Conservation (phyloP, 2,888 invertebrate species). For the Drosophila neonasuta region DNA sequence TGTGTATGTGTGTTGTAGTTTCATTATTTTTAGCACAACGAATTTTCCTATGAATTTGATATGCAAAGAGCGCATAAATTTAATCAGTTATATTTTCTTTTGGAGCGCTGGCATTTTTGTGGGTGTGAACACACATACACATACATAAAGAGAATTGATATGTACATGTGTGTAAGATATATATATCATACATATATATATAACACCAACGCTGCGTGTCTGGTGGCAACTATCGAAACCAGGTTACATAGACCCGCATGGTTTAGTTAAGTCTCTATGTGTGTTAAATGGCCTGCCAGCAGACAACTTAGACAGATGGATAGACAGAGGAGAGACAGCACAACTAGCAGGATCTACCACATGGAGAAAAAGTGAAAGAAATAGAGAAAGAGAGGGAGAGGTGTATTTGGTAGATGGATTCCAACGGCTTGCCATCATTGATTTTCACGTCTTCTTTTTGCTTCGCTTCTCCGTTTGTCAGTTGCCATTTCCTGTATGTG, state of each 20-base stretch:
- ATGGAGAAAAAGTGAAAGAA: not conserved
- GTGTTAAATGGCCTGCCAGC: constrained; percentile 9
- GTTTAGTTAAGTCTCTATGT: constrained; percentile 5
- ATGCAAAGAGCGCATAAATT: constrained; percentile 61
- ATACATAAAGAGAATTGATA: not conserved
- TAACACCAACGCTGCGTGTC: constrained; percentile 37
- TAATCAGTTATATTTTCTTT: constrained; percentile 56
- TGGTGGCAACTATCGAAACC: constrained; percentile 47
- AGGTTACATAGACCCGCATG: constrained; percentile 33
- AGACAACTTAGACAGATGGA: constrained; percentile 7
- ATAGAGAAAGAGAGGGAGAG: not conserved
- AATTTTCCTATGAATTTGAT: constrained; percentile 44
- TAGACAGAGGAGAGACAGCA: constrained; percentile 8
- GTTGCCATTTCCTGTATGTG: constrained; percentile 62
- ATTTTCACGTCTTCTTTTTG: constrained; percentile 52
- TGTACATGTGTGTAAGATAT: not conserved
- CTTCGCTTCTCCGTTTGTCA: constrained; percentile 18
- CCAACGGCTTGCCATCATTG: constrained; percentile 39
- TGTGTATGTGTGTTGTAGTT: not conserved
- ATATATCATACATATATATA: not conserved
- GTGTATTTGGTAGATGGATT: constrained; percentile 2
- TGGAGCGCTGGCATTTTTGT: constrained; percentile 23
- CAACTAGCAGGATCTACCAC: constrained; percentile 3
- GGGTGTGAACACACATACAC: constrained; percentile 35
- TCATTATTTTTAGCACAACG: constrained; percentile 28